Percentiles rank a stretch among this genome's conserved stretches.
Conservation (phyloP, 2,888 invertebrate genomes). For the Amphipoea lucens region DNA sequence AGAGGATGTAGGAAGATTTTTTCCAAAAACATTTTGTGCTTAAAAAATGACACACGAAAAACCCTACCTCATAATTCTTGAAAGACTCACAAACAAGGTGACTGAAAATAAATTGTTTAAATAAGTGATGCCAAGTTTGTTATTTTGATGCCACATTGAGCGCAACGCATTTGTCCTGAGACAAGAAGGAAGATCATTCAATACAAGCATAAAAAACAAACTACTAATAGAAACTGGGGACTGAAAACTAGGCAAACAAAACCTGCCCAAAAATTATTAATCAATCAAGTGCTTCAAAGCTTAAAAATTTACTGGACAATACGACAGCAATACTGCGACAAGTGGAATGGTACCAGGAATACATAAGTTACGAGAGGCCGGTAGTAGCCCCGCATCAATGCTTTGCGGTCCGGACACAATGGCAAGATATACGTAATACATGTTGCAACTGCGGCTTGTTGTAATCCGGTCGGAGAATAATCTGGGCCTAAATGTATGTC, state of each 20-base stretch:
- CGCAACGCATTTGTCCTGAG: background rate
- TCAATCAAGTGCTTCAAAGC: conserved; percentile 11
- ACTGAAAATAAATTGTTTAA: background rate
- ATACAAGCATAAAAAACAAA: background rate
- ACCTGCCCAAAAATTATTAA: background rate
- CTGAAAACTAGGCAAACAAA: background rate
- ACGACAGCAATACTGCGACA: conserved; percentile 11
- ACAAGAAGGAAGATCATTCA: too few species aligned
- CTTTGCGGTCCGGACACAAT: conserved; percentile 52
- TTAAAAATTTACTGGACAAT: conserved; percentile 28
- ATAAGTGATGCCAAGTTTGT: background rate
- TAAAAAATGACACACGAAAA: background rate
- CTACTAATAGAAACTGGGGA: background rate
- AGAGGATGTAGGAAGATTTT: background rate
- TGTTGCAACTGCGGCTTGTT: conserved; percentile 47
- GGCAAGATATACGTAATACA: conserved; percentile 49
- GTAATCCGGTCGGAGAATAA: conserved; percentile 40
- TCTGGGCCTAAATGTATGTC: conserved; percentile 34
- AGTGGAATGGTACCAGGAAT: conserved; percentile 40
- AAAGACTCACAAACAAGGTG: background rate
- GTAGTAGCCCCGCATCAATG: conserved; percentile 29
- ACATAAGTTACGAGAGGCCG: conserved; percentile 43
- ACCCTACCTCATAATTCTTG: background rate
- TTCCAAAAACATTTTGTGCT: background rate
- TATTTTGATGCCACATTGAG: background rate